Evolutionary conservation across 2,797 vertebrate genomes (phyloP).

Genomic region (Gallinago solitaria): DNA sequence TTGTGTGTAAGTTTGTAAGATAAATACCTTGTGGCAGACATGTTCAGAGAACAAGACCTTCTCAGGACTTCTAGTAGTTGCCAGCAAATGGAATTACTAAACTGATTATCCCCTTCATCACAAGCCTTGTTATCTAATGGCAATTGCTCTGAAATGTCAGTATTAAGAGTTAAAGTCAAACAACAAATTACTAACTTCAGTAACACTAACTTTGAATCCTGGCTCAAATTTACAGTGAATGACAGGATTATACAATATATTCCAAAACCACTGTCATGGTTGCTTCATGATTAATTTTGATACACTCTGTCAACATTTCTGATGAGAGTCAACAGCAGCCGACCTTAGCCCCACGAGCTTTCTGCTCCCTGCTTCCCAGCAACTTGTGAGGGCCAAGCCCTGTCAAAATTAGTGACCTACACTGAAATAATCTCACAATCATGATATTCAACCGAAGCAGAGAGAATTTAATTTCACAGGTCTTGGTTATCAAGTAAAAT

Average conservation of each 20-base stretch:
- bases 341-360: not conserved
- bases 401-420: conserved; percentile 1
- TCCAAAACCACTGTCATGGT: not conserved
- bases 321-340: not conserved
- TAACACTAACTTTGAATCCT: not conserved
- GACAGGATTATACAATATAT: not conserved
- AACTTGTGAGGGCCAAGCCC: not conserved
- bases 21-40: not conserved
- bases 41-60: not conserved
- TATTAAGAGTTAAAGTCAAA: conserved; percentile 8
- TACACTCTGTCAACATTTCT: not conserved
- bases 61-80: not conserved
- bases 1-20: not conserved
- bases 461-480: conserved; percentile 59
- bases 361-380: not conserved
- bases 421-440: conserved; percentile 19
- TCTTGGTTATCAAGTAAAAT: conserved; percentile 17
- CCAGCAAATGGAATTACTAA: not conserved
- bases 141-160: not conserved
- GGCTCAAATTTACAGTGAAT: not conserved
- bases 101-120: not conserved
- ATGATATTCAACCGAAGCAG: not conserved
- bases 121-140: not conserved
- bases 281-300: not conserved
- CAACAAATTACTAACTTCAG: not conserved